These are phyloP conservation scores for Ophiothrix spiculata DNA, from an alignment of 35 echinoderm and acorn worm species.

Conservation along the genomic window DNA sequence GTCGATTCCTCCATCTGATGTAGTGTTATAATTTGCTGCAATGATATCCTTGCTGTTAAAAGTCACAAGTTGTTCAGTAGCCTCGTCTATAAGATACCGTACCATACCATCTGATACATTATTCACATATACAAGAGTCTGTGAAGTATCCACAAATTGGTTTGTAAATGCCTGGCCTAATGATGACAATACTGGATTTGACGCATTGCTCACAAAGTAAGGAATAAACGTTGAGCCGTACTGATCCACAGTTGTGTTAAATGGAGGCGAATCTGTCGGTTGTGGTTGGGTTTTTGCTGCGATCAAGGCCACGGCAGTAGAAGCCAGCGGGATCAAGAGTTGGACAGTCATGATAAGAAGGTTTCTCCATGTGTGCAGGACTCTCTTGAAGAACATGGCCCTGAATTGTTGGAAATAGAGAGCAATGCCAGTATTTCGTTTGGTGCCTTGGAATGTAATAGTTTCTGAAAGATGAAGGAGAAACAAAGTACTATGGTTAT, in stretches of 20 bases:
- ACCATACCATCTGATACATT: conserved; percentile 31
- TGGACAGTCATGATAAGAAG: conserved; percentile 76
- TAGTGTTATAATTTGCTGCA: conserved; percentile 24
- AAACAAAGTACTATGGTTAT: too few species aligned
- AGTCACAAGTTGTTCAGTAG: conserved; percentile 28
- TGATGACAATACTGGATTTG: neutral
- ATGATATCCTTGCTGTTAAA: conserved; percentile 74
- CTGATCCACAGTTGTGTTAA: conserved; percentile 32
- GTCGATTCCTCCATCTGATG: neutral
- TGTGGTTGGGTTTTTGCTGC: conserved; percentile 64
- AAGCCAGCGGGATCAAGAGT: conserved; percentile 71
- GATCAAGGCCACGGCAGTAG: conserved; percentile 64
- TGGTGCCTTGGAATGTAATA: neutral
- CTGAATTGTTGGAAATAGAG: conserved; percentile 89
- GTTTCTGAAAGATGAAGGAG: neutral
- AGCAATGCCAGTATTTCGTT: conserved; percentile 49
- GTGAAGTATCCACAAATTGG: conserved; percentile 46
- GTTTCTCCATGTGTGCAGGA: conserved; percentile 83
- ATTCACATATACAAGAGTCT: conserved; percentile 26
- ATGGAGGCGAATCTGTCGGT: conserved; percentile 34
- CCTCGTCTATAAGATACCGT: conserved; percentile 42
- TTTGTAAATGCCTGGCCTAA: conserved; percentile 16
- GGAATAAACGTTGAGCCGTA: conserved; percentile 43
- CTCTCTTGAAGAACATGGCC: conserved; percentile 81
- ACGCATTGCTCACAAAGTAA: conserved; percentile 29